Conservation (phyloP, 2,888 invertebrate genomes). For the Ormyrus rosae region DNA sequence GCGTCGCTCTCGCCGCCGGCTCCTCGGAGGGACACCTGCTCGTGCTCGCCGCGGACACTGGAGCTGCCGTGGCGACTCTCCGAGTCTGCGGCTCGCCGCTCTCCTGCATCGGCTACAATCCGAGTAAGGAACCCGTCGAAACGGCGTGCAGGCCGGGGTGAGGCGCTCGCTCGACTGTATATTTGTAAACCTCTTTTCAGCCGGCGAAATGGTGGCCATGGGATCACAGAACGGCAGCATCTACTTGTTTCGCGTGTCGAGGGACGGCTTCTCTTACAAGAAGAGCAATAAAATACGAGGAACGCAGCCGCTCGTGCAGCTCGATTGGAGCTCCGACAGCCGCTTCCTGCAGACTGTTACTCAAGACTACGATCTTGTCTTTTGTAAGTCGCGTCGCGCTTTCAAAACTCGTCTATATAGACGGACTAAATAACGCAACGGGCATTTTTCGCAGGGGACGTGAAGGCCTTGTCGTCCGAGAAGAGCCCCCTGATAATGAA, state of each 20-base stretch:
- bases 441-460: slow-evolving; percentile 82
- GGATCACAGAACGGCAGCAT: slow-evolving; percentile 93
- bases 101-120: slow-evolving; percentile 91
- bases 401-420: background rate
- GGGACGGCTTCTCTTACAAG: slow-evolving; percentile 93
- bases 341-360: slow-evolving; percentile 92
- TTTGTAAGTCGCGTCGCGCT: slow-evolving; percentile 82
- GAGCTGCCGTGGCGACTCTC: slow-evolving; percentile 89
- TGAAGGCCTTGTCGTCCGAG: slow-evolving; percentile 90
- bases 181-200: slow-evolving; percentile 76
- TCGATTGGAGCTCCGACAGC: slow-evolving; percentile 95
- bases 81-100: slow-evolving; percentile 92
- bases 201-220: slow-evolving; percentile 91
- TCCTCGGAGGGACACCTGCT: slow-evolving; percentile 93
- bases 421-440: background rate
- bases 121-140: slow-evolving; percentile 79
- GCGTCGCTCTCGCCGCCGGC: slow-evolving; percentile 91
- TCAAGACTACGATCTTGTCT: slow-evolving; percentile 91
- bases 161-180: too few relatives aligned
- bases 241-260: slow-evolving; percentile 88
- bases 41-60: slow-evolving; percentile 90
- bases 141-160: background rate
- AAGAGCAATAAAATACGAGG: slow-evolving; percentile 93
- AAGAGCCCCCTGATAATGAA: slow-evolving; percentile 94
- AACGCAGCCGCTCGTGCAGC: slow-evolving; percentile 88